Evolutionary conservation across 2,113 vertebrate genomes (phyloP).

Genomic region (Lethenteron reissneri): DNA sequence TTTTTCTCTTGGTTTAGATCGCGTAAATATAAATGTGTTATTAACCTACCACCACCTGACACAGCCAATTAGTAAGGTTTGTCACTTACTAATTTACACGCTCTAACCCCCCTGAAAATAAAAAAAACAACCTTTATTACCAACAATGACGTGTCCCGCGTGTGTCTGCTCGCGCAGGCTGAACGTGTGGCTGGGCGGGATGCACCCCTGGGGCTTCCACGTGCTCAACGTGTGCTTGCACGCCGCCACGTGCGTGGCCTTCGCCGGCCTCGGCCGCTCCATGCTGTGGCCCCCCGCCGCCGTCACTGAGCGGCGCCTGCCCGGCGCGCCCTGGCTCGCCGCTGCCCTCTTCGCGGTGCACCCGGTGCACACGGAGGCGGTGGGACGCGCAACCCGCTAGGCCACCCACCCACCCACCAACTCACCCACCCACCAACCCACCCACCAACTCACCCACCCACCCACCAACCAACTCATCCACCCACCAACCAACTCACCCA

Average conservation of each 20-base stretch:
- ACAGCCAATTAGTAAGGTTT: too few species aligned
- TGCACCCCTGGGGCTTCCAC: constrained; percentile 71
- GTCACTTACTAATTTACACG: too few species aligned
- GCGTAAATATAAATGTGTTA: too few species aligned
- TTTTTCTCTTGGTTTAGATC: too few species aligned
- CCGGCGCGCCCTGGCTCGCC: constrained; percentile 34
- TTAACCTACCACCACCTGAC: too few species aligned
- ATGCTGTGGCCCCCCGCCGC: constrained; percentile 18
- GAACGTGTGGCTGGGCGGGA: constrained; percentile 56
- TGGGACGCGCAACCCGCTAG: constrained; percentile 27
- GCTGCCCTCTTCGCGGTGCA: constrained; percentile 71
- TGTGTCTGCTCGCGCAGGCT: constrained; percentile 26
- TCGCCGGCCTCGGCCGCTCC: not conserved
- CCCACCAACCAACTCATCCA: not conserved
- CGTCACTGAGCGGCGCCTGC: constrained; percentile 38
- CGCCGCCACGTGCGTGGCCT: constrained; percentile 39
- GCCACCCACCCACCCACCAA: not conserved
- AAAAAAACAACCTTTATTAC: too few species aligned
- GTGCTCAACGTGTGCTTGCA: constrained; percentile 58
- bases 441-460: not conserved
- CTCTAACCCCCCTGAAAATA: too few species aligned
- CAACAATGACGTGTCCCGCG: too few species aligned
- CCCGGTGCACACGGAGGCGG: constrained; percentile 81
- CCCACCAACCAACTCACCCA: too few species aligned
- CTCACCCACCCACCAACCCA: too few species aligned